phyloP scores from a whole-genome alignment of 1,140 invertebrate species.

The Araneus ventricosus region DNA sequence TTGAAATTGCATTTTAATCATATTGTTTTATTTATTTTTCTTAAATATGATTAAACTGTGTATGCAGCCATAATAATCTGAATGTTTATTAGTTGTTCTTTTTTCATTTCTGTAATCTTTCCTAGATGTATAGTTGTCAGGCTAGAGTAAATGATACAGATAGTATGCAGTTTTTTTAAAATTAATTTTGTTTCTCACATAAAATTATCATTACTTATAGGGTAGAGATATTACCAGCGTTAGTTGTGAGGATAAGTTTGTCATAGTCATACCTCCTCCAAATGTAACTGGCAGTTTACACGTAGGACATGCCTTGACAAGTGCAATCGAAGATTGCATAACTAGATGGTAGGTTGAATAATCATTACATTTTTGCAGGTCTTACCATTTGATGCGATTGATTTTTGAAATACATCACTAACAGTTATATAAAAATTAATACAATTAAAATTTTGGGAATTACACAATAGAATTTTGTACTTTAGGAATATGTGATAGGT shows the following conservation, averaged over 20 bases:
- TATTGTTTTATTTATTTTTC: no score
- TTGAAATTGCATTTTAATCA: no score
- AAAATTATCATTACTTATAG: slow-evolving; percentile 21
- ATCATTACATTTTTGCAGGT: neutral
- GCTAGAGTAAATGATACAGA: neutral
- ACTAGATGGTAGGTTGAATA: slow-evolving; percentile 86
- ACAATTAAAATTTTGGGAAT: no score
- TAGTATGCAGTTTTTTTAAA: neutral
- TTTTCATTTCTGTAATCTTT: no score
- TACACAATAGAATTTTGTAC: no score
- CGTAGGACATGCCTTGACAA: slow-evolving; percentile 98
- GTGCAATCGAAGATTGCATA: slow-evolving; percentile 95
- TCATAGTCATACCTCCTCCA: slow-evolving; percentile 99
- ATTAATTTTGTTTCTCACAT: neutral
- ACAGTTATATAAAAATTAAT: no score
- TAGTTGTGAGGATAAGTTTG: slow-evolving; percentile 84
- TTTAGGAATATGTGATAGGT: no score
- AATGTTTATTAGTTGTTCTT: no score
- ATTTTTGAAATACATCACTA: neutral
- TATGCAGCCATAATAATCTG: no score
- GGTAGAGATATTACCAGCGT: slow-evolving; percentile 58
- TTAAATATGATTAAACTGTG: no score
- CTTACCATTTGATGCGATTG: neutral
- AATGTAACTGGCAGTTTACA: slow-evolving; percentile 99
- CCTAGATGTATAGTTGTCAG: neutral